phyloP scores from a whole-genome alignment of 2,113 vertebrate genomes.

The Callaeas wilsoni region DNA sequence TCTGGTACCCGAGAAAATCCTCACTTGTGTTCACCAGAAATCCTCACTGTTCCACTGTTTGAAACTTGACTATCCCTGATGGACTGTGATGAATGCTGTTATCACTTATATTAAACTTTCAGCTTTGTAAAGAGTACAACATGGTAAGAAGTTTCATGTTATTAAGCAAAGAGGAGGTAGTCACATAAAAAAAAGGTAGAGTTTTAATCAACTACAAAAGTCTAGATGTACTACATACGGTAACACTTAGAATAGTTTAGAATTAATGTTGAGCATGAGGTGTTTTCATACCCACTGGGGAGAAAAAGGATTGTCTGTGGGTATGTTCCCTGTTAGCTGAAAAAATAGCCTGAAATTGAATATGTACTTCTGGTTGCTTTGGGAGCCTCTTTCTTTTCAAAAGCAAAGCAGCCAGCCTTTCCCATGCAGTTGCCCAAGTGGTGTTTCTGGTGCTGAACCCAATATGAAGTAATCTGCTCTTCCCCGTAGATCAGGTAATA shows the following conservation, averaged over 20 bases:
- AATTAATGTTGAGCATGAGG: background rate
- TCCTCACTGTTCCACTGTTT: conserved; percentile 16
- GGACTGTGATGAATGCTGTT: conserved; percentile 50
- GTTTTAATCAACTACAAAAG: conserved; percentile 40
- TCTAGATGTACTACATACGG: background rate
- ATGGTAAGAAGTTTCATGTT: conserved; percentile 10
- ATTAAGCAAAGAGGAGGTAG: background rate
- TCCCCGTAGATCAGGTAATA: background rate
- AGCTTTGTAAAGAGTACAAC: conserved; percentile 14
- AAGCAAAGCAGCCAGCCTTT: background rate
- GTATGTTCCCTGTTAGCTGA: background rate
- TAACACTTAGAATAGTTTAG: background rate
- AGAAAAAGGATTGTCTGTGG: background rate
- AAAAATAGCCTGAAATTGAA: background rate
- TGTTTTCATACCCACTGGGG: background rate
- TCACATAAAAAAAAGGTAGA: conserved; percentile 29
- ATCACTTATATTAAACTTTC: conserved; percentile 48
- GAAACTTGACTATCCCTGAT: background rate
- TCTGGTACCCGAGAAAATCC: conserved; percentile 10
- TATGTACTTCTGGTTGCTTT: background rate
- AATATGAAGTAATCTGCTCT: background rate
- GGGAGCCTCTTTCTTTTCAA: background rate
- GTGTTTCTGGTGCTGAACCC: background rate
- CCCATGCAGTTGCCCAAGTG: background rate
- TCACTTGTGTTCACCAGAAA: background rate